phyloP scores from a whole-genome alignment of 2,797 vertebrate species.

The Octomys mimax region DNA sequence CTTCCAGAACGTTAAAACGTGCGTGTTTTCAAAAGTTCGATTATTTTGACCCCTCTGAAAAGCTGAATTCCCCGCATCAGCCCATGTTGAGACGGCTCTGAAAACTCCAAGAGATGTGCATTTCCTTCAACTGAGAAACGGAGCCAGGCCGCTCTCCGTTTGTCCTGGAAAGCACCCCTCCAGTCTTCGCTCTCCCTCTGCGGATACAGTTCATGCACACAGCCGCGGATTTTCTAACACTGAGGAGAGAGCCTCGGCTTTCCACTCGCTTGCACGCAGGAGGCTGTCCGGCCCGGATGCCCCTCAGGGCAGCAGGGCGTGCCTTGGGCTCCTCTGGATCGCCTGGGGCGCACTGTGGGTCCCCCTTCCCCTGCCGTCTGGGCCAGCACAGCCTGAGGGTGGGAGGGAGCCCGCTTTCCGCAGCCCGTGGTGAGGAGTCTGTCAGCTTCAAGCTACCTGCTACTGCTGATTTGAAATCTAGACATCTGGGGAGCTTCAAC shows the following conservation, averaged over 20 bases:
- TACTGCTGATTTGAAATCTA: conserved; percentile 72
- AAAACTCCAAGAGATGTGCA: conserved; percentile 39
- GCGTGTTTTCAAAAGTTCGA: background rate
- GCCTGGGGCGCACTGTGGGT: background rate
- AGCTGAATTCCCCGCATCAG: background rate
- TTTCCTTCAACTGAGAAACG: conserved; percentile 55
- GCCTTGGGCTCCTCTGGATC: conserved; percentile 77
- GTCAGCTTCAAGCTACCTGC: conserved; percentile 71
- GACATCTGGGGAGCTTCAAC: conserved; percentile 74
- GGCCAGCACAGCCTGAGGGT: background rate
- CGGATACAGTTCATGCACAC: conserved; percentile 71
- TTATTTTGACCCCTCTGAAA: background rate
- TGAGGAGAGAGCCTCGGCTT: conserved; percentile 71
- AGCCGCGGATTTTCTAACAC: conserved; percentile 81
- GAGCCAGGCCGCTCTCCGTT: background rate
- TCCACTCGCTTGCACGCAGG: conserved; percentile 73
- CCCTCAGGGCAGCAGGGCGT: conserved; percentile 82
- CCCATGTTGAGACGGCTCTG: background rate
- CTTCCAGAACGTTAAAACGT: background rate
- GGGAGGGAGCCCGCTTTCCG: background rate
- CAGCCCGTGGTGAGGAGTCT: conserved; percentile 57
- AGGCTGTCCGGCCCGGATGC: background rate
- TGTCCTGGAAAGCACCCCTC: conserved; percentile 5
- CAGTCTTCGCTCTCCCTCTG: conserved; percentile 48
- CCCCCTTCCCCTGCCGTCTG: background rate